Conservation (phyloP, 2,113 vertebrate species). For the Labeo rohita region DNA sequence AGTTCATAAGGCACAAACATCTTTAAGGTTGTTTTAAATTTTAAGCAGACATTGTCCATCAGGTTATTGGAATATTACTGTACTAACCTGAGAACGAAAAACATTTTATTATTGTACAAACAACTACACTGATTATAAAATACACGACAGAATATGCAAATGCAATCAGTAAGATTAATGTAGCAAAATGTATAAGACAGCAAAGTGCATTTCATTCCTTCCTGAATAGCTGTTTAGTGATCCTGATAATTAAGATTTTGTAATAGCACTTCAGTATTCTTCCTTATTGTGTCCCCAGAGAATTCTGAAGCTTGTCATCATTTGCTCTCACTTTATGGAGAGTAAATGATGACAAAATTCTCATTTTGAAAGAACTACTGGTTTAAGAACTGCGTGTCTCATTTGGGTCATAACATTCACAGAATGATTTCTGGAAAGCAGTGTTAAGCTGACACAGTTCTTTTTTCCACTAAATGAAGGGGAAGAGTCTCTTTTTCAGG, state of each 20-base stretch:
- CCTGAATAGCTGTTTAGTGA: background rate
- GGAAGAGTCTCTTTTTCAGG: conserved; percentile 92
- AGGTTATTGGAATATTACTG: background rate
- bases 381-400: background rate
- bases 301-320: background rate
- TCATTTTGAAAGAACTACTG: background rate
- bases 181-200: background rate
- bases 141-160: background rate
- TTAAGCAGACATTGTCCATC: background rate
- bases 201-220: background rate
- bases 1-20: background rate
- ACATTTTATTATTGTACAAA: background rate
- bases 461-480: conserved; percentile 77
- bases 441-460: background rate
- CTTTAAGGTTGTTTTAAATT: background rate
- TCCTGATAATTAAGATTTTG: background rate
- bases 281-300: background rate
- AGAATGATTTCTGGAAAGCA: background rate
- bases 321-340: background rate
- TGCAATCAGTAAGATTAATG: background rate
- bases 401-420: background rate
- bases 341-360: background rate
- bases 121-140: background rate
- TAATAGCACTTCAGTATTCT: background rate
- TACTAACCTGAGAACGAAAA: background rate